A percentile compares a stretch with the other conserved stretches of the same genome.
phyloP scores from a whole-genome alignment of 2,113 vertebrate species.

The Trachemys scripta region DNA sequence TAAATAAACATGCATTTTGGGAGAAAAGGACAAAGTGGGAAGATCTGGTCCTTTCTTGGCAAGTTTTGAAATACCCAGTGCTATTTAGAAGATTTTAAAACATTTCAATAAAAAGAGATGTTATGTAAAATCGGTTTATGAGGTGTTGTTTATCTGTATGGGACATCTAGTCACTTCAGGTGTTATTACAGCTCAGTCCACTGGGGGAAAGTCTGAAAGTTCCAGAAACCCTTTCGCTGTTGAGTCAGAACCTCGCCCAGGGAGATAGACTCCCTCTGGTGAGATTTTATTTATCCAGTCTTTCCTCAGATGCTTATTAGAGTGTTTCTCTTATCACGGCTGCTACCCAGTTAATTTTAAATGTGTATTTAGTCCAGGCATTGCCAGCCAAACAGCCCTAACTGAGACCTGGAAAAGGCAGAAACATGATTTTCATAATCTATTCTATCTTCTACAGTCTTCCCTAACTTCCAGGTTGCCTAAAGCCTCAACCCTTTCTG shows the following conservation, averaged over 20 bases:
- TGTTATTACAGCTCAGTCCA: not conserved
- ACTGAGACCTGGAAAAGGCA: not conserved
- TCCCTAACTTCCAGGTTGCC: not conserved
- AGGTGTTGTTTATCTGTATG: not conserved
- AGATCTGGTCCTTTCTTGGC: not conserved
- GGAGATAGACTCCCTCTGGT: not conserved
- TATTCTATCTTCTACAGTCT: not conserved
- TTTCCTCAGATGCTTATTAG: not conserved
- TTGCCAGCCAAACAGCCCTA: not conserved
- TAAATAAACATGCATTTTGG: not conserved
- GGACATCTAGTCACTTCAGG: not conserved
- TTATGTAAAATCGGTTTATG: not conserved
- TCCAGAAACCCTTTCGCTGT: not conserved
- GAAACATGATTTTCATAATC: not conserved
- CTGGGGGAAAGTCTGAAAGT: accelerated
- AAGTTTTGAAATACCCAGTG: not conserved
- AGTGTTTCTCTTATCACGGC: accelerated
- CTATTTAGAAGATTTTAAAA: not conserved
- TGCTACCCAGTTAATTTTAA: accelerated
- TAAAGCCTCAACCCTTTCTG: not conserved
- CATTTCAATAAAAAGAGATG: not conserved
- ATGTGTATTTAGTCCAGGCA: not conserved
- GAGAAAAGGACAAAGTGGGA: not conserved
- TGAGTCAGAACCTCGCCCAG: not conserved
- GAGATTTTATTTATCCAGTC: not conserved